phyloP scores from a whole-genome alignment of 1,140 invertebrate species.

The Lepidurus couesii region DNA sequence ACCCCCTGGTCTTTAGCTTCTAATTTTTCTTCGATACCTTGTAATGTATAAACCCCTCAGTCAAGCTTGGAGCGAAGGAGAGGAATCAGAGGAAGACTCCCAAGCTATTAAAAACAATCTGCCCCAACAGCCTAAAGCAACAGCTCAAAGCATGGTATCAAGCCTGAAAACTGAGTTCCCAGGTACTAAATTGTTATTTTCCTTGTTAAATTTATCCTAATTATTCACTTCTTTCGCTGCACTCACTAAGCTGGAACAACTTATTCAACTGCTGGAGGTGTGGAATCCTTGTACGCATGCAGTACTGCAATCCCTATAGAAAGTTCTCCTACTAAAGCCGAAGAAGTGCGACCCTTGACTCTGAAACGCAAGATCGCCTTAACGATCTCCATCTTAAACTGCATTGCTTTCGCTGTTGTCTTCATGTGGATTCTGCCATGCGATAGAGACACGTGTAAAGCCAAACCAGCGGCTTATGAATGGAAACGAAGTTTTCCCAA shows the following conservation, averaged over 20 bases:
- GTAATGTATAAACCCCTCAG: constrained; percentile 26
- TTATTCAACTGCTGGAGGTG: background rate
- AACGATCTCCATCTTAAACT: constrained; percentile 23
- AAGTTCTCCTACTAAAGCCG: background rate
- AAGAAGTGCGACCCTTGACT: background rate
- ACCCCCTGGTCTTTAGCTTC: too few relatives aligned
- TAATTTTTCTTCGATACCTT: too few relatives aligned
- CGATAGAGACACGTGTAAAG: constrained; percentile 23
- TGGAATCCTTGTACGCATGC: background rate
- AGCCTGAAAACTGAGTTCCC: background rate
- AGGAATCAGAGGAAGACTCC: constrained; percentile 23
- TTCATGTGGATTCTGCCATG: constrained; percentile 28
- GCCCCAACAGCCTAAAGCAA: background rate
- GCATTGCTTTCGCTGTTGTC: constrained; percentile 9
- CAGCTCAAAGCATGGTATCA: background rate
- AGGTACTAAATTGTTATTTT: background rate
- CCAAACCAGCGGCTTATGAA: background rate
- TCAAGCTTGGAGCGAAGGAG: constrained; percentile 22
- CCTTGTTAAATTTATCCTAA: background rate
- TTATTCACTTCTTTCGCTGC: background rate
- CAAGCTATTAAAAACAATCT: background rate
- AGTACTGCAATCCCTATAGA: background rate
- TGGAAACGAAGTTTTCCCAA: background rate
- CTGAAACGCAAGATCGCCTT: constrained; percentile 24
- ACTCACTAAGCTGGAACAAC: background rate